Evolutionary conservation across 2,888 invertebrate genomes (phyloP), one percentile per base, ranked within the genome.

Genomic region (Drosophila neonasuta): DNA sequence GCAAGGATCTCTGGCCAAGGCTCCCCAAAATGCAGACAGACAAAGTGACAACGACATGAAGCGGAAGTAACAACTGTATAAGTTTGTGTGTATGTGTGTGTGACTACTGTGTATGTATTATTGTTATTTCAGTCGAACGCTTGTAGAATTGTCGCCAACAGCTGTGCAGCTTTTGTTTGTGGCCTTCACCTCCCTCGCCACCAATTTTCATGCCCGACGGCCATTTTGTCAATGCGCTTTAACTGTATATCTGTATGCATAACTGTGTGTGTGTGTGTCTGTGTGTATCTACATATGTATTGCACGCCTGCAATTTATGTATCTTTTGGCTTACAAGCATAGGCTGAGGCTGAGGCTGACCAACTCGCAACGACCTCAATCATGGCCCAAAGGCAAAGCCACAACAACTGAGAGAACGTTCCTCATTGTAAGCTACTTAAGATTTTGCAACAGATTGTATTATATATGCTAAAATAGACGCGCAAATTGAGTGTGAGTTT

Each of bases 401-500:
- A 48, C 49, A 36, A 71, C 11, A 20, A 36, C n/a, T 6, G 36
- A 36, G n/a, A n/a, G 36, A 61, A 56, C 66, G 73, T 70, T 68
- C 57, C 74, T 74, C 80, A 80, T 82, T 80, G 82, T 82, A 82
- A 82, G 80, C 83, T 82, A 85, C 83, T 83, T 83, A 83, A 83
- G 85, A 85, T 83, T 82, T 74, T 82, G 77, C 82, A 73, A 71
- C 74, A 79, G 82, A 82, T 83, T 85, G 79, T 77, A 77, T 79
- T 68, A 78, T 84, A 77, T 83, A 81, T 80, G 81, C 81, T 74
- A 79, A 80, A 81, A 79, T 80, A 80, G 81, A 77, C 79, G 83
- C 83, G 85, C 83, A 85, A 83, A 83, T 83, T 82, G 83, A 82
- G 83, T 83, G 83, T 85, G 83, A 83, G 83, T 82, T 85, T 55